Base-by-base conservation (phyloP, 2,113 vertebrate species). In the Paralichthys olivaceus region DNA sequence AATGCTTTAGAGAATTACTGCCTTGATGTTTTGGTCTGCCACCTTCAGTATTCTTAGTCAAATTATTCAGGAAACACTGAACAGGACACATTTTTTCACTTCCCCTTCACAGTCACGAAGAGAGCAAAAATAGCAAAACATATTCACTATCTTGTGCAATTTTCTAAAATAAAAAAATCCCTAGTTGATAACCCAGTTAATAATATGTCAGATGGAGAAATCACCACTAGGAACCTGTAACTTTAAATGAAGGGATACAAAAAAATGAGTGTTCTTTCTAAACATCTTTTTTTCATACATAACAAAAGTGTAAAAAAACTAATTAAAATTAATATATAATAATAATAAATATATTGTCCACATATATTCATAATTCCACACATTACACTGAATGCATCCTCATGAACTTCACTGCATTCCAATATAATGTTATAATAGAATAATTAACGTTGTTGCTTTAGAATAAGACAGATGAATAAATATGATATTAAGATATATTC, bases 71-170 rank as follows among this genome's bases (percentile, higher is more conserved):
- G 80, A 87, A 86, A 69, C 28, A 20, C 26, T 26, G 32, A 61
- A 72, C 19, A 14, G 6, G 7, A 4, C 69, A 65, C 25, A 83
- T 61, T 11, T 7, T 84, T 76, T 78, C 85, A 83, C 80, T 89
- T 90, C 89, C 70, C n/a, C 49, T 72, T 68, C 9, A 49, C 8
- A 47, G 45, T 47, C 0, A 19, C 15, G 17, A 49, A 2, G 2
- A 49, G 45, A 11, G 13, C 3, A 75, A 45, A 75, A 23, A 5
- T 26, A 13, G 1, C 22, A 65, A 64, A 72, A 63, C 5, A 20
- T 49, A n/a, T n/a, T n/a, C n/a, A n/a, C n/a, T n/a, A n/a, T 32
- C 6, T 32, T 32, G 6, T 32, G 29, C 29, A 7, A 32, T 32
- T 32, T 32, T 32, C 29, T 32, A 7, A 32, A 32, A 43, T 43